Evolutionary conservation across 2,113 vertebrate genomes (phyloP), one percentile per base, ranked within the genome.

Genomic region (Nycticebus coucang): DNA sequence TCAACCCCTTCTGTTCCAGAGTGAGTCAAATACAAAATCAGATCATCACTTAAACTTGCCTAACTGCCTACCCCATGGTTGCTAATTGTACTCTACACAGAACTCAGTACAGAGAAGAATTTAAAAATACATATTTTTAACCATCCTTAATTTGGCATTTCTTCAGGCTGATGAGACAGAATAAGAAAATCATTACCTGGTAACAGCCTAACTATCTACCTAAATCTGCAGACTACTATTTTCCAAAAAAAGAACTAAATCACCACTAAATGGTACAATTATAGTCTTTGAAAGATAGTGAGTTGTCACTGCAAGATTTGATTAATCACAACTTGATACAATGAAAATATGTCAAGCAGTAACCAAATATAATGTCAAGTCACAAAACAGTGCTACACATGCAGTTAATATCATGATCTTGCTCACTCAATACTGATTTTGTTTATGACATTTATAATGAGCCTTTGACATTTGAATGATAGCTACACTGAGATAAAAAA

Each of bases 401-500:
- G 89, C 94, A 96, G 91, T 92, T 95, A 97, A 95, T 96, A 98
- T 89, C 45, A 91, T 91, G 91, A 98, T 97, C 82, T 97, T 98
- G 89, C 88, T 24, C 92, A 87, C 91, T 92, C 66, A 94, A 85
- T 17, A 15, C 35, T 98, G 95, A 98, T 97, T 98, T 97, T 98
- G 98, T 98, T 98, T 98, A 98, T 96, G 97, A 88, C 95, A 98
- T 95, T 94, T 94, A 91, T 97, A 97, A 98, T 88, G 94, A 93
- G 95, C 87, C 98, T 98, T 94, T 98, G 98, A 98, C 98, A 98
- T 95, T 92, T 98, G 98, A 98, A 77, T 98, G 98, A 98, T 97
- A 98, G 97, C 92, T 98, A 98, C 95, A 98, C 79, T 87, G 95
- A 93, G 97, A 93, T 62, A 97, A 94, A 92, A 98, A 98, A 98